phyloP scores from a whole-genome alignment of 2,113 vertebrate genomes.

The Blennius ocellaris region DNA sequence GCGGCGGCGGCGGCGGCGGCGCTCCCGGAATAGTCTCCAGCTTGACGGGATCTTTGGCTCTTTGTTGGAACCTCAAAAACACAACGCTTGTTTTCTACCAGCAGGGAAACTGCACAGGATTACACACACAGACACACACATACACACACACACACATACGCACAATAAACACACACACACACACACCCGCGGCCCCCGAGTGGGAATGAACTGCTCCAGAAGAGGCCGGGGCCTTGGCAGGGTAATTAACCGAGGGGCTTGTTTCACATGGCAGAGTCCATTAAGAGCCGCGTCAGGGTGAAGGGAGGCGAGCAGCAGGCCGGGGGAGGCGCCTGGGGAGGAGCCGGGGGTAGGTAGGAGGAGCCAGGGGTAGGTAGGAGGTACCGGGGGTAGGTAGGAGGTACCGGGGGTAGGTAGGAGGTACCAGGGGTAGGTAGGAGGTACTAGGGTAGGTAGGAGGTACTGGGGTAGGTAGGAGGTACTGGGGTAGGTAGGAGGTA shows the following conservation, averaged over 20 bases:
- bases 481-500: conserved; percentile 16
- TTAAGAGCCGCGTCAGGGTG: conserved; percentile 80
- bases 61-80: conserved; percentile 67
- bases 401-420: no score
- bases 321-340: conserved; percentile 11
- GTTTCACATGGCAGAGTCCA: conserved; percentile 83
- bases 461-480: conserved; percentile 14
- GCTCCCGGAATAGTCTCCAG: conserved; percentile 75
- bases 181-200: conserved; percentile 56
- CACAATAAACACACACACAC: conserved; percentile 18
- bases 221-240: conserved; percentile 77
- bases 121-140: conserved; percentile 42
- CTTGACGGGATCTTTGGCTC: conserved; percentile 65
- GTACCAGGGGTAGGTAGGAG: conserved; percentile 4
- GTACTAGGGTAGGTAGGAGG: background rate
- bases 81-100: conserved; percentile 74
- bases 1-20: conserved; percentile 42
- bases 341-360: no score
- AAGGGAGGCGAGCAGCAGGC: conserved; percentile 33
- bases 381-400: conserved; percentile 43
- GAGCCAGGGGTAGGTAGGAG: no score
- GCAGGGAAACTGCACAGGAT: conserved; percentile 69
- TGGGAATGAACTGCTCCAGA: conserved; percentile 75
- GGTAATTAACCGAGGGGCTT: conserved; percentile 80
- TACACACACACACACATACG: background rate